Conservation (phyloP, 1,140 invertebrate species). For the Dreissena rostriformis region DNA sequence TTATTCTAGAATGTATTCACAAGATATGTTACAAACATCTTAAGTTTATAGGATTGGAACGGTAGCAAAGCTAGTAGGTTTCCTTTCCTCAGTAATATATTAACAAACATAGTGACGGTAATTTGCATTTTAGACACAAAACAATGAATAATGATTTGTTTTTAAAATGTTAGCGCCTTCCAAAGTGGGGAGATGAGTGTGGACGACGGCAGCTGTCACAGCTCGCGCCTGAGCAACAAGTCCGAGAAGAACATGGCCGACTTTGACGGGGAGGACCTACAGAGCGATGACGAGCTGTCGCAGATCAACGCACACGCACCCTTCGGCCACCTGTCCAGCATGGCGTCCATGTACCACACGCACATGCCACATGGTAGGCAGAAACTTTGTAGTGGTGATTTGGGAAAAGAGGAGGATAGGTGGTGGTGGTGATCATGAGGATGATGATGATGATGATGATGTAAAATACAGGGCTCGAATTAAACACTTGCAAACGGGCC, state of each 20-base stretch:
- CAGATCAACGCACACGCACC: slow-evolving; percentile 83
- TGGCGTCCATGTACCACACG: slow-evolving; percentile 79
- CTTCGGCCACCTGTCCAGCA: slow-evolving; percentile 78
- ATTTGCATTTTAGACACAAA: no score
- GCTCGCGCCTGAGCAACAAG: slow-evolving; percentile 94
- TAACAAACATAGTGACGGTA: no score
- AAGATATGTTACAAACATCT: no score
- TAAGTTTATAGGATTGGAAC: no score
- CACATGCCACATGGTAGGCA: slow-evolving; percentile 71
- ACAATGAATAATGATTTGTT: no score
- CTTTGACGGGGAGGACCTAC: slow-evolving; percentile 95
- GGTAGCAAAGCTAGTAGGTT: no score
- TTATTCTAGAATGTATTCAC: no score
- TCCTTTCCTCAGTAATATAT: no score
- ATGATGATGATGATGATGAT: no score
- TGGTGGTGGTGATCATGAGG: not conserved
- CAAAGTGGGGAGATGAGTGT: slow-evolving; percentile 85
- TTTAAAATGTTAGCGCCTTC: not conserved
- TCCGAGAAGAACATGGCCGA: slow-evolving; percentile 98
- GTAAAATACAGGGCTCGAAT: no score
- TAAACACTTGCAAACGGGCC: no score
- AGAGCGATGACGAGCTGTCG: slow-evolving; percentile 90
- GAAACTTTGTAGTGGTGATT: not conserved
- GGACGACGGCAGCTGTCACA: slow-evolving; percentile 84
- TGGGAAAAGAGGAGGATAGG: not conserved